A percentile compares a stretch with the other conserved stretches of the same genome.
Conservation (phyloP, 37 sponge, comb jelly and placozoan species). For the Corticium candelabrum region DNA sequence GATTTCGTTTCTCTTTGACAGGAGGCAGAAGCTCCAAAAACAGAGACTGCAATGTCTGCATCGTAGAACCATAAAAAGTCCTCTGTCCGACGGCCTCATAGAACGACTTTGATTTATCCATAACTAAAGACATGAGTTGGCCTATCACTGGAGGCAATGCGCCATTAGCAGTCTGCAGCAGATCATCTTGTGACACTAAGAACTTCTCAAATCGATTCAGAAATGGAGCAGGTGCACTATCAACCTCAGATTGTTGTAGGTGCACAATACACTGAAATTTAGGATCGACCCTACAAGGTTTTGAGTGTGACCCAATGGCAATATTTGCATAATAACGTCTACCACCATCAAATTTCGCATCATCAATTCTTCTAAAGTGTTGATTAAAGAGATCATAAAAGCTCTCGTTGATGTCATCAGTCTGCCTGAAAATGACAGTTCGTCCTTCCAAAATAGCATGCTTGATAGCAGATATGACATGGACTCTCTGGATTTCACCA, state of each 20-base stretch:
- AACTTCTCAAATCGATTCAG: conserved; percentile 82
- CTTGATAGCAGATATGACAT: background rate
- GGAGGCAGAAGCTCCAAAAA: background rate
- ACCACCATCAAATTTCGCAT: conserved; percentile 14
- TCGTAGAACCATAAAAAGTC: background rate
- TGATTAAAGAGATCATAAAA: conserved; percentile 85
- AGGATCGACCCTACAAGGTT: conserved; percentile 61
- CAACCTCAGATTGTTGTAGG: conserved; percentile 53
- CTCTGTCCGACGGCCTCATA: background rate
- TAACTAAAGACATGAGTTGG: background rate
- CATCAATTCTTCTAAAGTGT: conserved; percentile 54
- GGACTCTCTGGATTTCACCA: conserved; percentile 41
- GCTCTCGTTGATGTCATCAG: conserved; percentile 80
- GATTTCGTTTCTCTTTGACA: too few species aligned
- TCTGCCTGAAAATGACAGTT: conserved; percentile 72
- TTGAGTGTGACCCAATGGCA: conserved; percentile 73
- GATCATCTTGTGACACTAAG: background rate
- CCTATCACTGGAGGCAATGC: background rate
- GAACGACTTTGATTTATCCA: background rate
- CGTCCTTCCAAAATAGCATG: conserved; percentile 58
- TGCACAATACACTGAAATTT: conserved; percentile 74
- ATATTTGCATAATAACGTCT: conserved; percentile 51
- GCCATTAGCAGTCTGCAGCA: background rate
- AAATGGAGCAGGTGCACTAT: conserved; percentile 69
- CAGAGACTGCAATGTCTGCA: background rate